Evolutionary conservation across 2,888 invertebrate genomes (phyloP).

Genomic region (Biston betularia): DNA sequence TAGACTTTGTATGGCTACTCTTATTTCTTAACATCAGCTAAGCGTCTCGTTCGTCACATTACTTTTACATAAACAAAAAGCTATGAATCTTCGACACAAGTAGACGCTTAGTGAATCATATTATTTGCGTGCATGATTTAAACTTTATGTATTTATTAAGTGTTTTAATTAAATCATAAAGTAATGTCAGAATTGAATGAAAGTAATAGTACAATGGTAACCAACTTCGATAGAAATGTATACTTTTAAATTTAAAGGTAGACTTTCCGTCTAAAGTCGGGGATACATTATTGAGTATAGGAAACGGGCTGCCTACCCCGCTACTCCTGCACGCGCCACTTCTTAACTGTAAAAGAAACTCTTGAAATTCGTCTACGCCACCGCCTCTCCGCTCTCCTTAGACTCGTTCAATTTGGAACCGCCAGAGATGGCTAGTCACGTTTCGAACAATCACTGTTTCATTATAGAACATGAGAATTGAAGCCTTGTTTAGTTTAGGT

Average conservation of each 20-base stretch:
- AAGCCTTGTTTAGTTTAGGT: slow-evolving; percentile 3
- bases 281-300: slow-evolving; percentile 38
- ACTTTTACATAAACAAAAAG: too few species aligned
- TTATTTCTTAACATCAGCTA: too few species aligned
- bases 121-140: too few species aligned
- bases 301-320: slow-evolving; percentile 42
- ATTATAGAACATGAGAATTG: slow-evolving; percentile 27
- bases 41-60: too few species aligned
- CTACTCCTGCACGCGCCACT: slow-evolving; percentile 76
- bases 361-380: slow-evolving; percentile 78
- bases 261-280: not conserved
- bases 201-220: too few species aligned
- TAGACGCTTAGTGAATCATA: too few species aligned
- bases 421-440: slow-evolving; percentile 62
- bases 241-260: not conserved
- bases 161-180: too few species aligned
- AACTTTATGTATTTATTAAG: too few species aligned
- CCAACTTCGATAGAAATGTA: not conserved
- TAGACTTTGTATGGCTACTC: too few species aligned
- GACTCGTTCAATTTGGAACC: slow-evolving; percentile 62
- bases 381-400: slow-evolving; percentile 65
- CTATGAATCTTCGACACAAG: too few species aligned
- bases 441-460: slow-evolving; percentile 49
- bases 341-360: slow-evolving; percentile 76
- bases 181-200: too few species aligned